Base-by-base conservation (phyloP, 2,888 invertebrate species). In the Drosophila paracracens region DNA sequence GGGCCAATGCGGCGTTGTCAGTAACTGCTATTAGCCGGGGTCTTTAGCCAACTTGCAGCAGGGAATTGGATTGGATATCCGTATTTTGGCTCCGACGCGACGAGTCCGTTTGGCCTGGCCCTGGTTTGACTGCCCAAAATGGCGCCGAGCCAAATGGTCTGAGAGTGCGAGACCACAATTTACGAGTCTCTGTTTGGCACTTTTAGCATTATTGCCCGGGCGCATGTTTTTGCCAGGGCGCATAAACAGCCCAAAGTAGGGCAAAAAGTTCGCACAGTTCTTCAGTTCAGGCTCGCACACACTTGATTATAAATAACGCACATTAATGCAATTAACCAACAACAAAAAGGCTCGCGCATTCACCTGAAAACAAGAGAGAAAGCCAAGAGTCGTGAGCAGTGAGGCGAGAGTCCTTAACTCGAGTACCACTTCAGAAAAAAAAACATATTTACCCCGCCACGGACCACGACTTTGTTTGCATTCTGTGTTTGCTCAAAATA, bases 141-240 rank as follows among this genome's bases (percentile, higher is more conserved):
- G 77, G 74, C 52, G 76, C 31, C 33, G 33, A 52, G 16, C 11
- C 38, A 66, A 53, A 63, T 76, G 68, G 53, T 67, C 51, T 56
- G 66, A 64, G 68, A 36, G 13, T 52, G 63, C 62, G 51, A 68
- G 56, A 31, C 51, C 67, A 75, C 83, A 85, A 87, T 89, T 87
- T 87, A 87, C 81, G 86, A 85, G 85, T 85, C 88, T 89, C 85
- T 66, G 81, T 78, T 89, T 89, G 86, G 86, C 89, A 89, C 86
- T 89, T 87, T 88, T 70, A 76, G 79, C 86, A 88, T 89, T 89
- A 88, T 88, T 89, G 86, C 84, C 65, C 46, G 33, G 70, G 61
- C 67, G 73, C 71, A 77, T 84, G 78, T 75, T 77, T 70, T 27
- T 69, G 70, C 29, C 21, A 25, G 29, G 57, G 38, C 48, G 60